Evolutionary conservation across 2,888 invertebrate genomes (phyloP), one percentile per base, ranked within the genome.

Genomic region (Himalopsyche kuldschensis): DNA sequence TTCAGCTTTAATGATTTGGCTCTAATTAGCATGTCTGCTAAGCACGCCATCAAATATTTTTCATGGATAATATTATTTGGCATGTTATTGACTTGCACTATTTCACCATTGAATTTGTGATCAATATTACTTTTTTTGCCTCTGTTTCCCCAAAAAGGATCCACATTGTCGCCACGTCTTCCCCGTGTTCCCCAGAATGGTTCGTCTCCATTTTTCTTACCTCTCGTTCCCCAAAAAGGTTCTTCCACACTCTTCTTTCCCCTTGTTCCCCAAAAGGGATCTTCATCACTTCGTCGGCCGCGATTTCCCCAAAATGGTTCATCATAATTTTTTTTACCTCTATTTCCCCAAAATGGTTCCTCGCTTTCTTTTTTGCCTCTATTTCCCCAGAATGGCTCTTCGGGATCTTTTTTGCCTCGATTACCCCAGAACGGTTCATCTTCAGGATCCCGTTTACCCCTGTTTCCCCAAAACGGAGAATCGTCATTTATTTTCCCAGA

Each of bases 311-410:
- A 89, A 87, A 89, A 89, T 1, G 88, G 88, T 41, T 84, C 84
- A 20, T 79, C 79, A 20, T 48, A 78, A 76, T 82, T 81, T 24
- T 85, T 80, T 31, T 84, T 86, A 6, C 89, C 89, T 81, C 88
- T 87, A 69, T 87, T 88, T 4, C 88, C 88, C 89, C 88, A 89
- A 87, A 89, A 88, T 3, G 88, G 88, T 11, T 87, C 82, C 82
- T 85, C 79, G 41, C 80, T 77, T 32, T 85, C 81, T 75, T 86
- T 85, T 75, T 85, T 85, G 20, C 83, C 84, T 80, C 84, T 82
- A 84, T 90, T 91, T 20, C 91, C 91, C 91, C 91, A 92, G 87
- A 91, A 91, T 4, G 91, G 91, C 8, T 88, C 90, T 75, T 87
- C 87, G 24, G 88, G 89, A 3, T 88, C 88, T 55, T 84, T 82